Percentiles rank a stretch among this genome's conserved stretches.
These are phyloP conservation scores for Chlorocebus sabaeus DNA, from an alignment of 2,113 vertebrate species.

Conservation along the genomic window DNA sequence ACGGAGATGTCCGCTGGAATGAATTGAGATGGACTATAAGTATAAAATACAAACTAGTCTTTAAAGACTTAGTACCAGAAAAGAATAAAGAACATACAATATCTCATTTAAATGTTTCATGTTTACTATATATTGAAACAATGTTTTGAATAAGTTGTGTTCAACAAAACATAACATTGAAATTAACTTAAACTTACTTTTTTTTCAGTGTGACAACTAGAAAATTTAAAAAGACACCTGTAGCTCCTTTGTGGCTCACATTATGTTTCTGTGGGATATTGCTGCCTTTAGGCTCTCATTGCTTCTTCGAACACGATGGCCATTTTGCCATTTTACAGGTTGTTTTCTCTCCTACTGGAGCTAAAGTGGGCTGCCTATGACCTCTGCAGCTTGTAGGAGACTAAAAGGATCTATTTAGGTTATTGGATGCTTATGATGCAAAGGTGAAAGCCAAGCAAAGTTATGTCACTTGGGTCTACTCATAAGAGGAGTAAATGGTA, in stretches of 20 bases:
- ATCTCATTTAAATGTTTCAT: not conserved
- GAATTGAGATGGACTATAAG: not conserved
- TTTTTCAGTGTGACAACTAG: not conserved
- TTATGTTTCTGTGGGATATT: not conserved
- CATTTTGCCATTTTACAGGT: not conserved
- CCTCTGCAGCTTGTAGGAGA: not conserved
- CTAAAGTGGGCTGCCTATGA: not conserved
- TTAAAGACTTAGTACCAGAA: not conserved
- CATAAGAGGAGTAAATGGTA: not conserved
- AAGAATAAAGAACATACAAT: not conserved
- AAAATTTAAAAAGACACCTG: not conserved
- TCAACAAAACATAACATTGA: not conserved
- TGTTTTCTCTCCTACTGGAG: not conserved
- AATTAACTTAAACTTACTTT: not conserved
- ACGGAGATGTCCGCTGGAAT: too few species aligned
- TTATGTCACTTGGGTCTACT: slow-evolving; percentile 6
- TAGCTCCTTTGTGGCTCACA: not conserved
- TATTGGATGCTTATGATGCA: not conserved
- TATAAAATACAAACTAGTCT: not conserved
- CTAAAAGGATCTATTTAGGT: not conserved
- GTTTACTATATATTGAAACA: not conserved
- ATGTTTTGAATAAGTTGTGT: not conserved
- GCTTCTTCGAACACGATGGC: not conserved
- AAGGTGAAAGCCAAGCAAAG: slow-evolving; percentile 47
- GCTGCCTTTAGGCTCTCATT: not conserved